Base-by-base conservation (phyloP, 2,113 vertebrate species). In the Hassar affinis region DNA sequence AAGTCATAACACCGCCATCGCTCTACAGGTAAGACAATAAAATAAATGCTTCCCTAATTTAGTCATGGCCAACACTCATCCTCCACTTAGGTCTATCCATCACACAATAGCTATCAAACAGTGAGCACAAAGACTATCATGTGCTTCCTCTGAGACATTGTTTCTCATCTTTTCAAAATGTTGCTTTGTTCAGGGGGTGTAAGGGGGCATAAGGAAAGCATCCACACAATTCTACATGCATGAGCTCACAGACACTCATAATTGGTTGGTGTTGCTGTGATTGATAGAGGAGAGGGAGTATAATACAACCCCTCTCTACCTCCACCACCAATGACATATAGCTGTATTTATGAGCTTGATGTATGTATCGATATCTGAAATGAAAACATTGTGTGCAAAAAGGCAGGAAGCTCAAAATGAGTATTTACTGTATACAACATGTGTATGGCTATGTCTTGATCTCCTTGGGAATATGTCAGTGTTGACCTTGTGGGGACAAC, bases 1-100 rank as follows among this genome's bases (percentile, higher is more conserved):
- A 33, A 89, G 85, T 91, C 95, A 97, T 93, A 98, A 97, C 94
- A 96, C 95, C 86, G 96, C 98, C 15, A 93, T 98, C 91, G 98
- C 96, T 82, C 93, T 99, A 81, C 98, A 99, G 96, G 98, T 98
- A 91, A 97, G 93, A 94, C 80, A 38, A 75, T 68, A n/a, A n/a
- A n/a, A n/a, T n/a, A n/a, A n/a, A n/a, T n/a, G n/a, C n/a, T 35
- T 69, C 66, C 7, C 30, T 66, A 66, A 66, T 18, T 17, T 35
- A 66, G 6, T 35, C 62, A 62, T 15, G 59, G 27, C 4, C 59
- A 62, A 15, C 30, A 30, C 1, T n/a, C 4, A 35, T 15, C 6
- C 30, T 35, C 6, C 30, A 35, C 15, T 66, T 66, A 66, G 15
- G 30, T 6, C 17, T 66, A 6, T 6, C 17, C 17, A 35, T 18